Conservation (phyloP, 2,797 vertebrate species). For the Sparus aurata region DNA sequence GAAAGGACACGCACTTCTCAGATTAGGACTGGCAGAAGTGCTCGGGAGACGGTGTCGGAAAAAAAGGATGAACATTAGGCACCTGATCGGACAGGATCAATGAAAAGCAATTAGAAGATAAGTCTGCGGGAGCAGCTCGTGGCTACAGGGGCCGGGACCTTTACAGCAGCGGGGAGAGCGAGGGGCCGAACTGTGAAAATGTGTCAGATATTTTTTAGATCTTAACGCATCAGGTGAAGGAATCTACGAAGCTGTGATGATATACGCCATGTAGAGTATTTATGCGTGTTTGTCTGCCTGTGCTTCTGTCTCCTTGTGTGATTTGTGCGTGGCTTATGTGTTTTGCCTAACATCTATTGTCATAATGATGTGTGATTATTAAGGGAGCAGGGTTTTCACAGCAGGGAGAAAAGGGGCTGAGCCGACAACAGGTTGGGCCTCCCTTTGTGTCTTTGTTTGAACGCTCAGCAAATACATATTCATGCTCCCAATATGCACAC, state of each 20-base stretch:
- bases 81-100: constrained; percentile 87
- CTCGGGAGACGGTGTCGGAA: constrained; percentile 69
- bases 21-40: constrained; percentile 73
- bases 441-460: constrained; percentile 79
- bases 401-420: constrained; percentile 77
- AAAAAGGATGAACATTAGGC: constrained; percentile 82
- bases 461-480: constrained; percentile 78
- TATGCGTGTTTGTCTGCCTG: constrained; percentile 48
- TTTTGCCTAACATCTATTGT: constrained; percentile 81
- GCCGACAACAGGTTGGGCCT: constrained; percentile 79
- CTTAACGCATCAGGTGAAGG: constrained; percentile 25
- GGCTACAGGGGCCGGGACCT: constrained; percentile 55
- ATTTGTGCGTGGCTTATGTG: constrained; percentile 64
- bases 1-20: constrained; percentile 75
- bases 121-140: constrained; percentile 59
- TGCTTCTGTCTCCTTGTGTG: constrained; percentile 53
- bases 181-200: constrained; percentile 24
- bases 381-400: constrained; percentile 79
- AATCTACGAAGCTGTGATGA: constrained; percentile 36
- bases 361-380: constrained; percentile 81
- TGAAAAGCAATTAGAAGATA: constrained; percentile 87
- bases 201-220: constrained; percentile 25
- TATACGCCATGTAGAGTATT: constrained; percentile 55
- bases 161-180: constrained; percentile 38
- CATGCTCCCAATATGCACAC: constrained; percentile 73